Percentiles rank a stretch among this genome's conserved stretches.
Conservation (phyloP, 2,888 invertebrate species). For the Phania funesta region DNA sequence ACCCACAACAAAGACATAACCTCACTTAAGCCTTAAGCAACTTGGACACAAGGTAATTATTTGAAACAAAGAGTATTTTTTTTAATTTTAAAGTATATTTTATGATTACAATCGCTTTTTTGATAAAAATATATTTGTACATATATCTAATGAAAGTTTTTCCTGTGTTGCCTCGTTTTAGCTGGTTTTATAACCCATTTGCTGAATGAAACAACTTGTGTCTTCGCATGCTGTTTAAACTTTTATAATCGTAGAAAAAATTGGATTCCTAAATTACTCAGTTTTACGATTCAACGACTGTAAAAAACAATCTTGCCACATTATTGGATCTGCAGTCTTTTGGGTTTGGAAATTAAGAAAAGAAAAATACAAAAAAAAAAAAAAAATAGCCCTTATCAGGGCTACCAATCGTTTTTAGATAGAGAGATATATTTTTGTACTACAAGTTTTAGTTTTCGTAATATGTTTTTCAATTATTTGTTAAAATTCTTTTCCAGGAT, state of each 20-base stretch:
- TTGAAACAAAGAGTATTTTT: neutral
- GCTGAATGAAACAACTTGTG: neutral
- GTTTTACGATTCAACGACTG: slow-evolving; percentile 25
- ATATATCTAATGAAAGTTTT: neutral
- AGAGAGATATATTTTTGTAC: slow-evolving; percentile 71
- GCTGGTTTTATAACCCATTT: neutral
- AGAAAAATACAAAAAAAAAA: slow-evolving; percentile 21
- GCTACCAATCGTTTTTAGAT: slow-evolving; percentile 75
- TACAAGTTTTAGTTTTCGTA: too few species aligned
- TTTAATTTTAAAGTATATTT: neutral
- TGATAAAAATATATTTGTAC: too few species aligned
- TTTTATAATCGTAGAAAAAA: slow-evolving; percentile 18
- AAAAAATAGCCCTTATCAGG: slow-evolving; percentile 77
- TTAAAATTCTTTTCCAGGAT: too few species aligned
- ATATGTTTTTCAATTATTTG: too few species aligned
- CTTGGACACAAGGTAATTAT: slow-evolving; percentile 57
- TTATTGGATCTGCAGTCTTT: slow-evolving; percentile 41
- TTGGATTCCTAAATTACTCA: slow-evolving; percentile 52
- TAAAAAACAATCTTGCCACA: slow-evolving; percentile 57
- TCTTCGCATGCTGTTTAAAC: slow-evolving; percentile 15
- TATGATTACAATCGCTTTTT: too few species aligned
- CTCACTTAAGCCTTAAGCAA: slow-evolving; percentile 30
- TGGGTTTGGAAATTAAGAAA: slow-evolving; percentile 42
- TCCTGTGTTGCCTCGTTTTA: slow-evolving; percentile 31
- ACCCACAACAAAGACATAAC: slow-evolving; percentile 47